Evolutionary conservation across 1,140 invertebrate genomes (phyloP), one percentile per base, ranked within the genome.

Genomic region (Drosophila pseudoananassae): DNA sequence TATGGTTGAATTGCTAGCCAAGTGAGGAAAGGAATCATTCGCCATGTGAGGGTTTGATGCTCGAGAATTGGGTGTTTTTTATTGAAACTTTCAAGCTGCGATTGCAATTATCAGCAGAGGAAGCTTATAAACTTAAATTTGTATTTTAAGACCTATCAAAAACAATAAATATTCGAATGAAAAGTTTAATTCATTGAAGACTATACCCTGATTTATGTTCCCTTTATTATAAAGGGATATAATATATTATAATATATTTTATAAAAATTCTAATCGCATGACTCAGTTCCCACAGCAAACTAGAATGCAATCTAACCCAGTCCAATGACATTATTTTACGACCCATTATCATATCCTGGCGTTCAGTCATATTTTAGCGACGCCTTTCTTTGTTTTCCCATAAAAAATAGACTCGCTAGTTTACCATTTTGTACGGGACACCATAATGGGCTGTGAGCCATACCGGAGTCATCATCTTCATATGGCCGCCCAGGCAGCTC

Each of bases 381-480:
- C 53, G 50, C 50, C 68, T 72, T 46, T 63, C 56, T 71, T 65
- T 59, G 78, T 78, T 66, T 65, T 47, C 53, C 49, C 75, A 85
- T 85, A 82, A 84, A 70, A 76, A 85, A 82, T 68, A 75, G 69
- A 82, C 36, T 76, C 25, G 55, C 31, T 50, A 43, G 40, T 56
- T 46, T 45, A 45, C 52, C 31, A 60, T 66, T 80, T 80, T 76
- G 47, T 55, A 49, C 43, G 61, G n/a, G 43, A 27, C 50, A 25
- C 52, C 73, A 76, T 76, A 63, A 74, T 69, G 27, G 54, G 69
- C 29, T 73, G 43, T n/a, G 14, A 31, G 60, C 46, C 63, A 36
- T 58, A 57, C 4, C 10, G 33, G 33, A 36, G 55, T 64, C 53
- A 17, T 54, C 23, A 29, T 55, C 8, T 38, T 53, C 49, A 33